Conservation (phyloP, 2,888 invertebrate species). For the Pocota personata region DNA sequence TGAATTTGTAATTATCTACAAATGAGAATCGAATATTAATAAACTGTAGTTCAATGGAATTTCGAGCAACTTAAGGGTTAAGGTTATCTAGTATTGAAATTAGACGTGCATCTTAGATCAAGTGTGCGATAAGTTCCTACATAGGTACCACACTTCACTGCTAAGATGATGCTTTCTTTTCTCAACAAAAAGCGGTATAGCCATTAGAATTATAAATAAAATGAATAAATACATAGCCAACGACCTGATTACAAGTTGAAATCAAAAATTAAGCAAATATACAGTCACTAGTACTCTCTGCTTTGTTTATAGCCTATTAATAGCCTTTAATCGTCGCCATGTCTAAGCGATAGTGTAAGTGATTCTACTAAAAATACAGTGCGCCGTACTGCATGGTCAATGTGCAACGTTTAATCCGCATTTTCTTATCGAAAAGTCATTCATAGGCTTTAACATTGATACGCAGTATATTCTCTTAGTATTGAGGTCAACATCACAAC, state of each 20-base stretch:
- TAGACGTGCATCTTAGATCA: background rate
- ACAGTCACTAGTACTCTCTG: background rate
- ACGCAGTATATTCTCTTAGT: background rate
- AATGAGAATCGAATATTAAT: background rate
- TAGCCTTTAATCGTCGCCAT: background rate
- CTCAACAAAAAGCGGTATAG: no score
- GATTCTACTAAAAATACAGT: background rate
- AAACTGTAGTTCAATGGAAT: background rate
- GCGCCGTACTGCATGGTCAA: background rate
- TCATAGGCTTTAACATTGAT: background rate
- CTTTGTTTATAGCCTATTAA: background rate
- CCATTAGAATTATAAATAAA: background rate
- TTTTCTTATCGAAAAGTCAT: background rate
- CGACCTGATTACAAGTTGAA: constrained; percentile 9
- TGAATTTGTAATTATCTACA: background rate
- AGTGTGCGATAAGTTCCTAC: background rate
- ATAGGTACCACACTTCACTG: background rate
- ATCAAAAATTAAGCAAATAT: background rate
- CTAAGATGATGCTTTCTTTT: no score
- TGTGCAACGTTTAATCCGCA: constrained; percentile 3
- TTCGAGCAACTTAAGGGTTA: background rate
- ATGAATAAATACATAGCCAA: background rate
- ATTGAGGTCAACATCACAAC: constrained; percentile 5
- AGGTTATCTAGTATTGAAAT: background rate
- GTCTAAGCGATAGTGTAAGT: background rate